Percentiles rank a stretch among this genome's conserved stretches.
Evolutionary conservation across 2,113 vertebrate genomes (phyloP).

Genomic region (Tursiops truncatus): DNA sequence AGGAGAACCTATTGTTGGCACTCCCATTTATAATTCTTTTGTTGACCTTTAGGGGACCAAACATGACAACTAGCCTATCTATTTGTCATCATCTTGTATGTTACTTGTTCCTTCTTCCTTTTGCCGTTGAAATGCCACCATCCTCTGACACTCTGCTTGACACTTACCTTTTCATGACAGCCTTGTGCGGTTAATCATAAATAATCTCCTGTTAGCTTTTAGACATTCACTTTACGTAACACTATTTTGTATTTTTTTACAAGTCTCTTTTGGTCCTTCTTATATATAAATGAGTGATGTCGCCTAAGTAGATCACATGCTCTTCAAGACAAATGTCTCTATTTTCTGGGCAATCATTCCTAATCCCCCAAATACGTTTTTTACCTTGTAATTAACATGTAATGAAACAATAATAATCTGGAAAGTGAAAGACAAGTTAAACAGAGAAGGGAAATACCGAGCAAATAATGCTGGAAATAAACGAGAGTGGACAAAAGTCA

Average conservation of each 20-base stretch:
- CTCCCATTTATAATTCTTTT: constrained; percentile 9
- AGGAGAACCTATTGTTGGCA: neutral
- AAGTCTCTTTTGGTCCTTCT: constrained; percentile 2
- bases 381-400: neutral
- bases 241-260: neutral
- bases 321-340: neutral
- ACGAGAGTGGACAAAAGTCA: constrained; percentile 3
- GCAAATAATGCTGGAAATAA: constrained; percentile 7
- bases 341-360: neutral
- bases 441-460: neutral
- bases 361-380: neutral
- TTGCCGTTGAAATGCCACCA: constrained; percentile 35
- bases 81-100: neutral
- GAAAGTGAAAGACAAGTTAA: constrained; percentile 23
- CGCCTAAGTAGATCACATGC: neutral
- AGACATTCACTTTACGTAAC: neutral
- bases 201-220: neutral
- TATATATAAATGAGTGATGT: neutral
- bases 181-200: neutral
- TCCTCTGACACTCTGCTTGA: neutral
- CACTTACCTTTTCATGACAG: neutral
- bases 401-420: constrained; percentile 3
- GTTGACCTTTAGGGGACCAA: constrained; percentile 47
- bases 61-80: neutral
- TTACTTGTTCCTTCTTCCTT: constrained; percentile 9